Base-by-base conservation (phyloP, 2,113 vertebrate species). In the Leptobrachium leishanense region DNA sequence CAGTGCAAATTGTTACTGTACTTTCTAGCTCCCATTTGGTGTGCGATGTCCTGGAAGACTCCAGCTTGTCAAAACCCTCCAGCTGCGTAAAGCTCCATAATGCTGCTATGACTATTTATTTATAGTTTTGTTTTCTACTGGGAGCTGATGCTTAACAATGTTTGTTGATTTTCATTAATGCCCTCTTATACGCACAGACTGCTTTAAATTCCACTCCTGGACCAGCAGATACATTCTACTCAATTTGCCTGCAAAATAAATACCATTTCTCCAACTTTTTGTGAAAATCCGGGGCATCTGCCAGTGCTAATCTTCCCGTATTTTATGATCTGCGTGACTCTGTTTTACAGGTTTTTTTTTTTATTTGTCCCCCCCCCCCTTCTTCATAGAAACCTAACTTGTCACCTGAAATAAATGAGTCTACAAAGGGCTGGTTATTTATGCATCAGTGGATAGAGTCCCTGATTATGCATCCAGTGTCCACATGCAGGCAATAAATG, bases 81-180 rank as follows among this genome's bases (percentile, higher is more conserved):
- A 59, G 10, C 13, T 59, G 3, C 13, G 9, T 59, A 50, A 50
- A 5, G 55, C 62, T 43, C 66, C 41, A 57, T 67, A 57, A 68
- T 73, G 63, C 70, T 79, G 77, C 77, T 79, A 67, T 12, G 54
- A 67, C 41, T 74, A 54, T 65, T 72, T 53, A 42, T 44, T 64
- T 40, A 11, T 54, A 54, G 6, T 54, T 59, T 59, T 59, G 9
- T 59, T 59, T 1, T 12, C 3, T 12, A 50, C 13, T 8, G 55
- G 11, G 55, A 13, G 55, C 3, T 8, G 55, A 59, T 59, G 13
- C 20, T 59, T 59, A 12, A 59, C 50, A 54, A 6, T 8, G 11
- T 54, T 11, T 31, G 20, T 31, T 31, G 20, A 31, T 31, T 54
- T 11, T 54, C 50, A 6, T 54, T 54, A 54, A 54, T 8, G 11